Conservation (phyloP, 35 echinoderm and acorn worm species). For the Apostichopus japonicus region DNA sequence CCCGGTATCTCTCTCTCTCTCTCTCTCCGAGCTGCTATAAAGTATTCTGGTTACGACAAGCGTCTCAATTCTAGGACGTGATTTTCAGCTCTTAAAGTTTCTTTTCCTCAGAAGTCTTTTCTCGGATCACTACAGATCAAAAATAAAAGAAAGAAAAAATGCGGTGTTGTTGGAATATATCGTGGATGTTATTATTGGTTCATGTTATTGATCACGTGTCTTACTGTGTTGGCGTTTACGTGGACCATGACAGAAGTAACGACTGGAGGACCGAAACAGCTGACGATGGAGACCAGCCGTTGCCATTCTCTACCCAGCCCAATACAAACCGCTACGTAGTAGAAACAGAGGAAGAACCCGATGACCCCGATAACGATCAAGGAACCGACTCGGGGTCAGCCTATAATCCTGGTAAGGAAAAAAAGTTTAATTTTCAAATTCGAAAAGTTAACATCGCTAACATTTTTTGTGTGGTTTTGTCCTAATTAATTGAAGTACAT, state of each 20-base stretch:
- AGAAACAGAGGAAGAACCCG: not conserved
- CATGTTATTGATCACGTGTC: conserved; percentile 2
- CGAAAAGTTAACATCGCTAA: not conserved
- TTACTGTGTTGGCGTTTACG: conserved; percentile 26
- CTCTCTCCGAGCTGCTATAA: too few relatives aligned
- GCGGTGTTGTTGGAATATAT: conserved; percentile 15
- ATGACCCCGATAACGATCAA: not conserved
- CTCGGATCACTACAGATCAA: too few relatives aligned
- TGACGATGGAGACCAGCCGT: not conserved
- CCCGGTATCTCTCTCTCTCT: too few relatives aligned
- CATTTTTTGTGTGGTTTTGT: not conserved
- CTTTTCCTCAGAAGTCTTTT: too few relatives aligned
- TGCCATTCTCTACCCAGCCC: conserved; percentile 6
- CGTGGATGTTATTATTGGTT: conserved; percentile 13
- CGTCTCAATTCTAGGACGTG: too few relatives aligned
- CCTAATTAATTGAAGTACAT: too few relatives aligned
- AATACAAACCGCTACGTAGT: not conserved
- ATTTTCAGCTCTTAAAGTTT: too few relatives aligned
- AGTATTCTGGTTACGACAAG: too few relatives aligned
- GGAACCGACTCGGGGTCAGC: not conserved
- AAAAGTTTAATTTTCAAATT: too few relatives aligned
- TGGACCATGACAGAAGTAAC: conserved; percentile 18
- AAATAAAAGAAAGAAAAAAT: too few relatives aligned
- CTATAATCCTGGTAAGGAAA: conserved; percentile 9
- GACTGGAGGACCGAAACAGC: not conserved